These are phyloP conservation scores for Patiria miniata DNA, from an alignment of 35 echinoderm and acorn worm species.

Conservation along the genomic window DNA sequence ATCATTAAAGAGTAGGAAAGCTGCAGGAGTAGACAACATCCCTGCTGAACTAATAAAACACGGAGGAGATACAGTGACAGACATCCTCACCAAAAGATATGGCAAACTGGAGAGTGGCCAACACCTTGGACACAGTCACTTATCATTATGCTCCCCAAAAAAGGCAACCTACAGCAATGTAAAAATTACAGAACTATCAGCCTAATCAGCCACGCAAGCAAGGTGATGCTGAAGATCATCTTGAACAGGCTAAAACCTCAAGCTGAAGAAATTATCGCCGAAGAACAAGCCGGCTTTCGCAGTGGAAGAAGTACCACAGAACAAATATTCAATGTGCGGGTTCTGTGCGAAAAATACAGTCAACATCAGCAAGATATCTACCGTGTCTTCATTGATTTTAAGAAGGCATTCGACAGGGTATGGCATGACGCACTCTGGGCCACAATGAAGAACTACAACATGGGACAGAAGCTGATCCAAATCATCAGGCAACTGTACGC, in stretches of 20 bases:
- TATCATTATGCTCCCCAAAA: conserved; percentile 65
- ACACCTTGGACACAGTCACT: too few relatives aligned
- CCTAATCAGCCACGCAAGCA: conserved; percentile 49
- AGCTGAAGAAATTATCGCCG: conserved; percentile 54
- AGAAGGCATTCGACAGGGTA: too few relatives aligned
- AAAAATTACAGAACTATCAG: conserved; percentile 52
- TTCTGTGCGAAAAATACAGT: too few relatives aligned
- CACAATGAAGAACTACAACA: conserved; percentile 19
- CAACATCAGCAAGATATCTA: conserved; percentile 5
- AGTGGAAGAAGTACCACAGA: conserved; percentile 44
- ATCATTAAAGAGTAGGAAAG: conserved; percentile 38
- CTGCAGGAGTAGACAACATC: conserved; percentile 57
- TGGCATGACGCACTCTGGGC: conserved; percentile 43
- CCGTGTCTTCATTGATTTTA: conserved; percentile 38
- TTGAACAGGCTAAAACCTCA: conserved; percentile 55
- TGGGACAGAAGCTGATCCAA: background rate
- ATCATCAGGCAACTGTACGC: conserved; percentile 32
- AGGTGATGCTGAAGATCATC: conserved; percentile 55
- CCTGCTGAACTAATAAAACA: conserved; percentile 48
- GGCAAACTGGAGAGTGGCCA: too few relatives aligned
- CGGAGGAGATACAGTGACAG: conserved; percentile 28
- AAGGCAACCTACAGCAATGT: conserved; percentile 59
- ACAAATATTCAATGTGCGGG: conserved; percentile 50
- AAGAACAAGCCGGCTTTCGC: conserved; percentile 50
- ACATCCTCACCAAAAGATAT: conserved; percentile 27